Base-by-base conservation (phyloP, 1,140 invertebrate genomes). In the Pteromalus puparum region DNA sequence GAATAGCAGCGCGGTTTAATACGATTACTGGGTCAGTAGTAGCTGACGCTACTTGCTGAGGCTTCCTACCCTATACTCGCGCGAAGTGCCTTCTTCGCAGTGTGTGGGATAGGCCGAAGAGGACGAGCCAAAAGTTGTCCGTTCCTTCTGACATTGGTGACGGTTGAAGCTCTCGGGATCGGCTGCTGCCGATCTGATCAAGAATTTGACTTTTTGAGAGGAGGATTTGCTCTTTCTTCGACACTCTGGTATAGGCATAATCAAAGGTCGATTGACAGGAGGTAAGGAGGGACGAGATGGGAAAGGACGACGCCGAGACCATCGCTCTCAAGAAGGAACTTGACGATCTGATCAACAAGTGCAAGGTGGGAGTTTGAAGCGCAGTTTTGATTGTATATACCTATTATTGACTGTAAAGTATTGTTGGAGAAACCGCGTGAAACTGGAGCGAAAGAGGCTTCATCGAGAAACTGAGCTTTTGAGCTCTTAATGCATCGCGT, bases 291-390 rank as follows among this genome's bases (percentile, higher is more conserved):
- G 30, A 0, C 68, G 68, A 78, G 78, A 95, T 95, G 94, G 93
- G 93, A 89, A 97, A 97, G 91, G 96, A 96, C 85, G 97, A 98
- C 93, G 94, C 96, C 1, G 97, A 97, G 91, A 95, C 95, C 1
- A 92, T 94, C 34, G 94, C 94, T 42, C 93, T 98, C 9, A 95
- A 96, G 89, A 96, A 97, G 88, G 97, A 98, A 91, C 92, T 98
- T 9, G 96, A 96, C 61, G 96, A 96, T 86, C 90, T 97, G 77
- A 95, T 96, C 86, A 94, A 94, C 86, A 95, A 96, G 89, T 95
- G 96, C 87, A 94, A 96, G 94, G 96, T 96, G 91, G 88, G 87
- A 53, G 26, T 78, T 73, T 1, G 15, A 26, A 70, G 24, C 18
- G 67, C 26, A 13, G 0, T 70, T 70, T 12, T 21, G 5, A 70